Evolutionary conservation across 2,888 invertebrate species (phyloP).

Genomic region (Allophyes oxyacanthae): DNA sequence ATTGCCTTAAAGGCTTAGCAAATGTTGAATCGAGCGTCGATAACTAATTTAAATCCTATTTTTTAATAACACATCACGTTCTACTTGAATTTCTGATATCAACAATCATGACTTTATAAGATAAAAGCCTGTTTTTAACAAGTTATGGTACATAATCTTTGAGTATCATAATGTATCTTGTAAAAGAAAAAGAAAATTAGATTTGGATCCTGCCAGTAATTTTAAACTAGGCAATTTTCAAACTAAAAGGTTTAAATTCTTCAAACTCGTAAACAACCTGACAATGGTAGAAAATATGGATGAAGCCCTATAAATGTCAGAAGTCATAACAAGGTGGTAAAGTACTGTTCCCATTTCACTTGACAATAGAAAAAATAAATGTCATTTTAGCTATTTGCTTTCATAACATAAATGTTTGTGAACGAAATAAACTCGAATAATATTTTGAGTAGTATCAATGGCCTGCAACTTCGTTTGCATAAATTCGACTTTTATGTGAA

Average conservation of each 20-base stretch:
- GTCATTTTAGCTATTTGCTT: conserved; percentile 31
- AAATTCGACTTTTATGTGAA: too few relatives aligned
- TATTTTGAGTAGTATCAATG: neutral
- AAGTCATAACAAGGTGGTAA: conserved; percentile 72
- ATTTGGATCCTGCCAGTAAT: too few relatives aligned
- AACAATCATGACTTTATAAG: too few relatives aligned
- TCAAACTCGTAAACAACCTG: conserved; percentile 18
- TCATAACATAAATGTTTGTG: conserved; percentile 3
- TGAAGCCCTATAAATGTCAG: conserved; percentile 77
- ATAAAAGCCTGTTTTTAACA: too few relatives aligned
- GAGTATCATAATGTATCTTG: too few relatives aligned
- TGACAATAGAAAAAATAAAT: conserved; percentile 43
- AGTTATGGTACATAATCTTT: too few relatives aligned
- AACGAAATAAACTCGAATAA: neutral
- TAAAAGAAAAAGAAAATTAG: too few relatives aligned
- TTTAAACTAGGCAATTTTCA: too few relatives aligned
- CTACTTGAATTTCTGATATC: too few relatives aligned
- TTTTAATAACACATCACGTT: too few relatives aligned
- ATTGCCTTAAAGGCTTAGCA: neutral
- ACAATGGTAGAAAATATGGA: conserved; percentile 58
- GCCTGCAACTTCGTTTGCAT: neutral
- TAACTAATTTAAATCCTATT: neutral
- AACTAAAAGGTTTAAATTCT: neutral
- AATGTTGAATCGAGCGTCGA: neutral
- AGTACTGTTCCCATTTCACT: conserved; percentile 50